These are phyloP conservation scores for Eretmochelys imbricata DNA, from an alignment of 2,113 vertebrate species.

Conservation along the genomic window DNA sequence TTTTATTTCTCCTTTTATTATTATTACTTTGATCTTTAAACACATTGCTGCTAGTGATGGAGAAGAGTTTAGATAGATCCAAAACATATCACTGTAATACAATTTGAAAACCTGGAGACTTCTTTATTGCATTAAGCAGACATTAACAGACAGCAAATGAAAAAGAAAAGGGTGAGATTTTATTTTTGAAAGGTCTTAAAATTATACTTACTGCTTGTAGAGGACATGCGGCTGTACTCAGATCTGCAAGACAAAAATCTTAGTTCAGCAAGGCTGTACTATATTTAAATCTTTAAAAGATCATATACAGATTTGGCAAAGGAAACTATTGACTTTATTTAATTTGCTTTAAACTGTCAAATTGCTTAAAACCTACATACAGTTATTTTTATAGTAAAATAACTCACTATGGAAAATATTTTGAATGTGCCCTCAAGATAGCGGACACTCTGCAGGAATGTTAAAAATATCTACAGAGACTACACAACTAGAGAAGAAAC, in stretches of 20 bases:
- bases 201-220: slow-evolving; percentile 93
- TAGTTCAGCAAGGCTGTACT: slow-evolving; percentile 37
- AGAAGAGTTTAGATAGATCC: background rate
- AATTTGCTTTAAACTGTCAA: background rate
- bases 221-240: slow-evolving; percentile 93
- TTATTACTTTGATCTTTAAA: background rate
- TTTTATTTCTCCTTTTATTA: background rate
- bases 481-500: background rate
- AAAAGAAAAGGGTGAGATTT: background rate
- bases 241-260: slow-evolving; percentile 86
- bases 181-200: background rate
- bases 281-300: background rate
- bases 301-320: background rate
- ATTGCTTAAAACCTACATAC: background rate
- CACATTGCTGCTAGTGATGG: background rate
- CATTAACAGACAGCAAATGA: background rate
- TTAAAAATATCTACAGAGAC: background rate
- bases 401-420: background rate
- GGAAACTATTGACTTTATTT: background rate
- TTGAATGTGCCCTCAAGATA: background rate
- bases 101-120: background rate
- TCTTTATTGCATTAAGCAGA: background rate
- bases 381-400: background rate
- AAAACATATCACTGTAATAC: background rate
- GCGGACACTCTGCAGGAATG: background rate